Evolutionary conservation across 1,140 invertebrate species (phyloP), one percentile per base, ranked within the genome.

Genomic region (Caenorhabditis elegans): DNA sequence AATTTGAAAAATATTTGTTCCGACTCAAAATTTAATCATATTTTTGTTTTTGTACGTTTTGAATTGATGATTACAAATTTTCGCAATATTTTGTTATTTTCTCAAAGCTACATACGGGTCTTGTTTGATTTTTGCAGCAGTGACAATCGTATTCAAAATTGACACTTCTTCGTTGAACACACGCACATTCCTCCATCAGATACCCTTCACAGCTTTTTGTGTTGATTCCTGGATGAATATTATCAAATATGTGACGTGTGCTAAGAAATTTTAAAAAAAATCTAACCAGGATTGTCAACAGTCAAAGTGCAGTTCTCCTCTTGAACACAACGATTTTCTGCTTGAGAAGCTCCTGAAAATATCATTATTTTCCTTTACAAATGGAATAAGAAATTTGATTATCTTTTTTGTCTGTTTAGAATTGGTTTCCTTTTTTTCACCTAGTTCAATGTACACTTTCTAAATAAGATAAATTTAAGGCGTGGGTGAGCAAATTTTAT

Each of bases 231-330:
- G 34, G 39, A n/a, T n/a, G n/a, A 43, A 43, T 8, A 43, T 15
- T 8, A 8, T 43, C 39, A 43, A 15, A 43, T 43, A 8, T 43
- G n/a, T n/a, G n/a, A n/a, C 39, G 5, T 43, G 39, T 8, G 6
- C 39, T 43, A 43, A 43, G n/a, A n/a, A 34, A 60, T 22, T 3
- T 11, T 3, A 70, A 24, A 8, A 22, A 24, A 10, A 39, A 22
- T 39, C 8, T n/a, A 6, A 70, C 60, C 60, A 22, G 60, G 34
- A 70, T 70, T 34, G 34, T 70, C 60, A 19, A 70, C 34, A 70
- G 60, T 70, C 60, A 70, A 70, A 36, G 34, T 70, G 34, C 60
- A 70, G 10, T 70, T 70, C n/a, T 70, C 34, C 10, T 43, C 34
- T 39, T 70, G 60, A 70, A 70, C 60, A 70, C 60, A 70, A 39